phyloP scores from a whole-genome alignment of 1,140 invertebrate species.

The Triops longicaudatus region DNA sequence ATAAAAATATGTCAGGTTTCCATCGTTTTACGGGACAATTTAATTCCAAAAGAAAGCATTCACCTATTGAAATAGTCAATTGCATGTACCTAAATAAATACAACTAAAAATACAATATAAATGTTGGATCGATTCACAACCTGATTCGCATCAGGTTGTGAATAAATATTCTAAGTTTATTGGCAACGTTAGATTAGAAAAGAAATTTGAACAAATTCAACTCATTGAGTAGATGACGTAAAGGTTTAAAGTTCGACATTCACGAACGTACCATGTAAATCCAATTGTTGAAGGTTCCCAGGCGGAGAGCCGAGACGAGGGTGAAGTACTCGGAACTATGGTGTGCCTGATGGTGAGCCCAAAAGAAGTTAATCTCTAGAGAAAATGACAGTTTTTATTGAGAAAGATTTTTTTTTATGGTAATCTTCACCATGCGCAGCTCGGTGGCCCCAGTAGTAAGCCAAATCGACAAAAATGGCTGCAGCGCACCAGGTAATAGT shows the following conservation, averaged over 20 bases:
- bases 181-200: too few relatives aligned
- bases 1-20: too few relatives aligned
- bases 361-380: conserved; percentile 16
- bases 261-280: conserved; percentile 34
- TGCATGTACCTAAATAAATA: too few relatives aligned
- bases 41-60: too few relatives aligned
- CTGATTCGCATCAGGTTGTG: too few relatives aligned
- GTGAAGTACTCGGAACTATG: conserved; percentile 38
- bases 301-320: conserved; percentile 41
- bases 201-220: too few relatives aligned
- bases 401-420: neutral
- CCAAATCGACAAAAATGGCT: conserved; percentile 41
- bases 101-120: too few relatives aligned
- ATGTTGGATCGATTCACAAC: too few relatives aligned
- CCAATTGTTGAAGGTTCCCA: conserved; percentile 38
- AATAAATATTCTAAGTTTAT: too few relatives aligned
- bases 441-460: conserved; percentile 47
- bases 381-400: neutral
- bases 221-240: neutral
- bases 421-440: conserved; percentile 40
- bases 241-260: neutral
- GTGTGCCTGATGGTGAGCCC: conserved; percentile 33
- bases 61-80: too few relatives aligned
- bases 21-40: too few relatives aligned
- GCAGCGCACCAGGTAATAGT: conserved; percentile 40